phyloP scores from a whole-genome alignment of 2,797 vertebrate genomes.

The Schizopygopsis malacanthus region DNA sequence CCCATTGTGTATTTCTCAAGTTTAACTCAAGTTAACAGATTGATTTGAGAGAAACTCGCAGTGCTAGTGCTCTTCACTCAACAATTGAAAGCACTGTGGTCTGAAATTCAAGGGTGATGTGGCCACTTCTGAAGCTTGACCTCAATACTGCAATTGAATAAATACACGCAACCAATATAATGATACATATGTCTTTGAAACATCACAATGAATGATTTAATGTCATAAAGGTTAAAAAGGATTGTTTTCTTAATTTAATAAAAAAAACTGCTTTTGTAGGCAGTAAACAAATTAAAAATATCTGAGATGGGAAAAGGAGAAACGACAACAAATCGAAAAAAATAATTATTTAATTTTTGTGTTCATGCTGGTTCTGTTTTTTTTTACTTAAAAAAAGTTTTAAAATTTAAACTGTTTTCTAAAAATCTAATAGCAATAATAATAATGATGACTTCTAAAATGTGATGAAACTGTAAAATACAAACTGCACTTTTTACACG shows the following conservation, averaged over 20 bases:
- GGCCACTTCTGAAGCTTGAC: slow-evolving; percentile 44
- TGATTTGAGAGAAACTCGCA: slow-evolving; percentile 64
- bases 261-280: background rate
- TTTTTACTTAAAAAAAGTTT: too few species aligned
- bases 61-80: slow-evolving; percentile 61
- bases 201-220: background rate
- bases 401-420: too few species aligned
- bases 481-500: background rate
- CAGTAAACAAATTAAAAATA: background rate
- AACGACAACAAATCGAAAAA: background rate
- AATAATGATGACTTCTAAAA: background rate
- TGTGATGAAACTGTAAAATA: background rate
- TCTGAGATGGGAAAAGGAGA: background rate
- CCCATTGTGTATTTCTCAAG: slow-evolving; percentile 64
- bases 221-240: background rate
- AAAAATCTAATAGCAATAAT: background rate
- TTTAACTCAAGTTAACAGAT: slow-evolving; percentile 64
- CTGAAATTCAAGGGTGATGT: slow-evolving; percentile 47
- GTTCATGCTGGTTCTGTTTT: too few species aligned
- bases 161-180: background rate
- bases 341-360: background rate
- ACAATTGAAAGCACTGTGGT: slow-evolving; percentile 55
- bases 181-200: background rate
- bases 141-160: background rate
- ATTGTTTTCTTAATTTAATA: background rate